Evolutionary conservation across 2,797 vertebrate genomes (phyloP).

Genomic region (Eulemur mongoz): DNA sequence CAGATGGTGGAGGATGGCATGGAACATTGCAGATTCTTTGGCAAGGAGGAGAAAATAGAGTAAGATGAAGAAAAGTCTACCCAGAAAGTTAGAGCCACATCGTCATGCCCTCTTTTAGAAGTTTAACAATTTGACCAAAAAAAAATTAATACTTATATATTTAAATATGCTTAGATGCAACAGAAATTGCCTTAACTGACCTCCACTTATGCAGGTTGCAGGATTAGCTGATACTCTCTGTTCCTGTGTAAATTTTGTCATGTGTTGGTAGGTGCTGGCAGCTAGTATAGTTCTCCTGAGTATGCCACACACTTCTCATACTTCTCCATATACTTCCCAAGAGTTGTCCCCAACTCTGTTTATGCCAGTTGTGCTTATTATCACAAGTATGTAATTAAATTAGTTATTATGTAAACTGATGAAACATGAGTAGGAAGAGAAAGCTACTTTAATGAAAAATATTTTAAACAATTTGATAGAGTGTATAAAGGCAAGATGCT

Average conservation of each 20-base stretch:
- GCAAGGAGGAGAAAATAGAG: background rate
- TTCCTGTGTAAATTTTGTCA: background rate
- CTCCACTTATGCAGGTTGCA: background rate
- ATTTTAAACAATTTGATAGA: conserved; percentile 31
- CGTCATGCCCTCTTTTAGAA: background rate
- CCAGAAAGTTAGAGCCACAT: background rate
- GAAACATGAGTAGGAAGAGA: conserved; percentile 22
- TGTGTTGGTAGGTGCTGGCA: background rate
- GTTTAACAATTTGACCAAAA: background rate
- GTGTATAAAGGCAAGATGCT: background rate
- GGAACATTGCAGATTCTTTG: background rate
- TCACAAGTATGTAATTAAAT: background rate
- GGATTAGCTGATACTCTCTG: background rate
- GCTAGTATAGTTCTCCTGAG: background rate
- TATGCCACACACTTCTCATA: background rate
- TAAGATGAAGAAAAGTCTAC: background rate
- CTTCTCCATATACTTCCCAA: background rate
- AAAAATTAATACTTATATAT: background rate
- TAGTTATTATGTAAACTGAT: conserved; percentile 7
- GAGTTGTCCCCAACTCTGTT: background rate
- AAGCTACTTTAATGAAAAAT: conserved; percentile 29
- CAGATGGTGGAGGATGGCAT: background rate
- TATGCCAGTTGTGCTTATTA: background rate
- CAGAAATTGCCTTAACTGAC: background rate
- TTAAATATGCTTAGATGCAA: background rate